Percentiles rank a stretch among this genome's conserved stretches.
Evolutionary conservation across 2,888 invertebrate genomes (phyloP).

Genomic region (Xestia c-nigrum): DNA sequence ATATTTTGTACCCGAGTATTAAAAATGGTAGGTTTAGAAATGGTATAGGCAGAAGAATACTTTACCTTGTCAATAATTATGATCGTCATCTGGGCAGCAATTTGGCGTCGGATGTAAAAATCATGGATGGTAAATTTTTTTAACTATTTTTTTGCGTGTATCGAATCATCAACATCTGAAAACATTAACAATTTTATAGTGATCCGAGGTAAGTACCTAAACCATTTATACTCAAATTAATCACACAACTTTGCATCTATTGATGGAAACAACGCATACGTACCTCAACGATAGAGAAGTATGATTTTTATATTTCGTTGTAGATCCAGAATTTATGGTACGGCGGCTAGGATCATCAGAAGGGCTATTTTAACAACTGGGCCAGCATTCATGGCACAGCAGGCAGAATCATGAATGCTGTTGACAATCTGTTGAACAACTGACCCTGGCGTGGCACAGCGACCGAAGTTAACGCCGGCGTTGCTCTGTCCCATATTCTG

Average conservation of each 20-base stretch:
- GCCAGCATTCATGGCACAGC: background rate
- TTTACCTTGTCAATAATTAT: conserved; percentile 1
- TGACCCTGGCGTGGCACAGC: too few relatives aligned
- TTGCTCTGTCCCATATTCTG: too few relatives aligned
- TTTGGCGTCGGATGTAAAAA: background rate
- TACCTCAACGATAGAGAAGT: conserved; percentile 22
- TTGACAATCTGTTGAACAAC: background rate
- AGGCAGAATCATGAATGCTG: background rate
- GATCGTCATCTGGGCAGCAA: background rate
- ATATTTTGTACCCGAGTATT: background rate
- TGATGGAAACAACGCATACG: background rate
- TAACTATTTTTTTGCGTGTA: too few relatives aligned
- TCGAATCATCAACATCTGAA: conserved; percentile 20
- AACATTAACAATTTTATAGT: conserved; percentile 2
- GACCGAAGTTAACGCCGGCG: too few relatives aligned
- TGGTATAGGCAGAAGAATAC: background rate
- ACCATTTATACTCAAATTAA: background rate
- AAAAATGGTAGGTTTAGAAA: background rate
- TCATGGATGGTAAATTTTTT: background rate
- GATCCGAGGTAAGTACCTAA: background rate
- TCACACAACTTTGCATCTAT: background rate
- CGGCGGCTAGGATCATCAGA: background rate
- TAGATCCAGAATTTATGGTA: background rate
- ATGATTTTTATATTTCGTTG: background rate
- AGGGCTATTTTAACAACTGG: too few relatives aligned